A percentile compares a stretch with the other conserved stretches of the same genome.
Evolutionary conservation across 1,140 invertebrate species (phyloP).

Genomic region (Conus betulinus): DNA sequence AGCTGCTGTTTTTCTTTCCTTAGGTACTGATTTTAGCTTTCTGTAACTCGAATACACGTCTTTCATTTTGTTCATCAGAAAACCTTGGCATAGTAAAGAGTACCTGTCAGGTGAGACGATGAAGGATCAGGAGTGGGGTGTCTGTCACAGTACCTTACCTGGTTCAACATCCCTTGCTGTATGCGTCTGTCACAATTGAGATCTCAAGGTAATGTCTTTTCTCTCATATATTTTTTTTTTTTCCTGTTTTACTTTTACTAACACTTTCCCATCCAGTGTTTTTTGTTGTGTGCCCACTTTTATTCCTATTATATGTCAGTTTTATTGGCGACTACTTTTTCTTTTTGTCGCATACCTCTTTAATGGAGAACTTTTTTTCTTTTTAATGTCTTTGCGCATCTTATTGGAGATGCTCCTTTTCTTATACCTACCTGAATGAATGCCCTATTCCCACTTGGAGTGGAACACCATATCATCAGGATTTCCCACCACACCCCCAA

Average conservation of each 20-base stretch:
- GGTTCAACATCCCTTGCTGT: slow-evolving; percentile 66
- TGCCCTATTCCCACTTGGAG: too few species aligned
- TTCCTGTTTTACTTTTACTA: too few species aligned
- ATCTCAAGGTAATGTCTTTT: slow-evolving; percentile 45
- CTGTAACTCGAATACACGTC: too few species aligned
- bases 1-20: too few species aligned
- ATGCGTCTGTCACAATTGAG: slow-evolving; percentile 50
- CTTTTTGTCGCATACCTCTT: neutral
- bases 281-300: neutral
- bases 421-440: too few species aligned
- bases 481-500: too few species aligned
- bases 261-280: neutral
- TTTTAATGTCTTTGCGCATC: too few species aligned
- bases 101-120: slow-evolving; percentile 60
- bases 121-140: slow-evolving; percentile 44
- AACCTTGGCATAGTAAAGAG: slow-evolving; percentile 52
- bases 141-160: slow-evolving; percentile 57
- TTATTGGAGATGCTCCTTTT: too few species aligned
- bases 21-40: too few species aligned
- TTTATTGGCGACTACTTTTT: slow-evolving; percentile 26
- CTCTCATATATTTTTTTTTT: too few species aligned
- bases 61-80: slow-evolving; percentile 41
- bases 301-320: neutral
- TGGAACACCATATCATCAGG: too few species aligned
- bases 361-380: too few species aligned